phyloP scores from a whole-genome alignment of 1,140 invertebrate species.

The Ganaspis sp. region DNA sequence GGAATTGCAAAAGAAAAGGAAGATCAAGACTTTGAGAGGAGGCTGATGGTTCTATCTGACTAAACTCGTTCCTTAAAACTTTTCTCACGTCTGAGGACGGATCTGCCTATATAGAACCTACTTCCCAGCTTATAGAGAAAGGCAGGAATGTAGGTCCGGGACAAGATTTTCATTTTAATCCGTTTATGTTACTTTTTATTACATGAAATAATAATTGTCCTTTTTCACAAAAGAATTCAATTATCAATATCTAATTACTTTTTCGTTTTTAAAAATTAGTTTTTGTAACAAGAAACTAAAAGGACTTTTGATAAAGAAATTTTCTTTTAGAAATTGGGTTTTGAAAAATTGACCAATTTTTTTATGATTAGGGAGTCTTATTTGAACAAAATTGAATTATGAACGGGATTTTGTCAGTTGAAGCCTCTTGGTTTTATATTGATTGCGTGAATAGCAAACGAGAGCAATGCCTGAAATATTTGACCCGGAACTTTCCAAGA shows the following conservation, averaged over 20 bases:
- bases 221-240: no score
- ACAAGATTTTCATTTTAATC: constrained; percentile 9
- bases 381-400: neutral
- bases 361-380: neutral
- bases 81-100: neutral
- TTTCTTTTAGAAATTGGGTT: no score
- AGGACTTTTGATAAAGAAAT: no score
- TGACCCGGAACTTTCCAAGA: constrained; percentile 48
- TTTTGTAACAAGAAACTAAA: no score
- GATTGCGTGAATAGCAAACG: constrained; percentile 45
- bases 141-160: constrained; percentile 22
- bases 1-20: neutral
- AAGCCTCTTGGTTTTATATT: neutral
- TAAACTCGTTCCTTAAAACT: neutral
- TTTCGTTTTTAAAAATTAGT: no score
- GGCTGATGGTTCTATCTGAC: neutral
- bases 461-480: constrained; percentile 45
- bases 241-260: no score
- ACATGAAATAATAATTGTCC: no score
- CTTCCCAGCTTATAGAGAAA: neutral
- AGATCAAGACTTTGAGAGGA: neutral
- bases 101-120: neutral
- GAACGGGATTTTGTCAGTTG: neutral
- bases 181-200: neutral
- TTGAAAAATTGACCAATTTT: no score